Evolutionary conservation across 1,140 invertebrate species (phyloP).

Genomic region (Adoxophyes honmai): DNA sequence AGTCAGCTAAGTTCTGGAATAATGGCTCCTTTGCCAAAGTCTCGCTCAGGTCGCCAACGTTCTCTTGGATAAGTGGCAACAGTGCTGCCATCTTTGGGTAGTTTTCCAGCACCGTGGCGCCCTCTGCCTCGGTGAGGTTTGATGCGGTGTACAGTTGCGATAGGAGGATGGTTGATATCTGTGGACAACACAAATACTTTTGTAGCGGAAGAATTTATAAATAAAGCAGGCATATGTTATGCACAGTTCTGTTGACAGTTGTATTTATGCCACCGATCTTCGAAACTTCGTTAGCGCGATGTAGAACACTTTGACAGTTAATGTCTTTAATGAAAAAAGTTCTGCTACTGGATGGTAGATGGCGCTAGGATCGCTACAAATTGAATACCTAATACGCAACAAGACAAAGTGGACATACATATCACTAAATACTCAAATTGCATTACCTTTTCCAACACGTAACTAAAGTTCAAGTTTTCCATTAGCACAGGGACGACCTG

Average conservation of each 20-base stretch:
- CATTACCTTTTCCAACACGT: slow-evolving; percentile 76
- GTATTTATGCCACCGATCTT: too few species aligned
- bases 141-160: slow-evolving; percentile 72
- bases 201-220: too few species aligned
- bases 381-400: too few species aligned
- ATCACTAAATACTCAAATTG: too few species aligned
- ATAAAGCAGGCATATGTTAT: too few species aligned
- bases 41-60: slow-evolving; percentile 37
- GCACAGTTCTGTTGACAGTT: too few species aligned
- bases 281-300: too few species aligned
- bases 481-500: slow-evolving; percentile 66
- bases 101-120: slow-evolving; percentile 61
- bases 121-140: slow-evolving; percentile 71
- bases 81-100: slow-evolving; percentile 67
- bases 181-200: too few species aligned
- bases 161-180: slow-evolving; percentile 55
- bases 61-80: slow-evolving; percentile 65
- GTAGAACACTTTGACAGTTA: too few species aligned
- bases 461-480: slow-evolving; percentile 74
- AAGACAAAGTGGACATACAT: background rate
- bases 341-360: too few species aligned
- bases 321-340: too few species aligned
- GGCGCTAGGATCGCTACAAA: too few species aligned
- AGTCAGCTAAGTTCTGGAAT: slow-evolving; percentile 44
- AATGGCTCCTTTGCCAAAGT: slow-evolving; percentile 52